Evolutionary conservation across 2,113 vertebrate genomes (phyloP), one percentile per base, ranked within the genome.

Genomic region (Onychostoma macrolepis): DNA sequence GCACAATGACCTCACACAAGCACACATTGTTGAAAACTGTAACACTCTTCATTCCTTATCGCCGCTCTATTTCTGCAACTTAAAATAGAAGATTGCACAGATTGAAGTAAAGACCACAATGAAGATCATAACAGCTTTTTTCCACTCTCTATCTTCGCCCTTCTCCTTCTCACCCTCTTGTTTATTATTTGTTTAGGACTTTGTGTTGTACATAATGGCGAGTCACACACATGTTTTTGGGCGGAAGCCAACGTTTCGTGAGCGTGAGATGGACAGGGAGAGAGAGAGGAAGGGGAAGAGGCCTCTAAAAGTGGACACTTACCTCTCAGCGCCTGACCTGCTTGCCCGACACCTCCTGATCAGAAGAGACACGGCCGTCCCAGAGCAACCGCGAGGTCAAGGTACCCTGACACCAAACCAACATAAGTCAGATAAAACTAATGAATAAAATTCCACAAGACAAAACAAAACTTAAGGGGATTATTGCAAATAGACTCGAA

Each of bases 151-250:
- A 24, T n/a, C 56, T n/a, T 61, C 4, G 21, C 24, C 9, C 21
- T 72, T 77, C 63, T 81, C 41, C 30, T 36, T 72, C 36, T 91
- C 80, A 84, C 74, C 87, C 81, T 90, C 80, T 24, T 83, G 43
- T 41, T 43, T 72, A 12, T 93, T 86, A 81, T 90, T 87, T 86
- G 81, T 91, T 56, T 90, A 98, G 97, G 97, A 97, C 89, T 97
- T 98, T 93, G 96, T 98, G 92, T 94, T 98, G 92, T 97, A 98
- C 75, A 96, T 97, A 89, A 97, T 98, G 97, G 93, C 94, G 12
- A 93, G 96, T 48, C 96, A 96, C 88, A 96, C 94, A 53, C 97
- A 98, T 87, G 93, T 97, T 81, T 97, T 98, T 80, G 97, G 97
- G 58, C 94, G 96, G 21, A 96, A 96, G 38, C 94, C 96, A 13